phyloP scores from a whole-genome alignment of 1,140 invertebrate genomes.

The Panulirus ornatus region DNA sequence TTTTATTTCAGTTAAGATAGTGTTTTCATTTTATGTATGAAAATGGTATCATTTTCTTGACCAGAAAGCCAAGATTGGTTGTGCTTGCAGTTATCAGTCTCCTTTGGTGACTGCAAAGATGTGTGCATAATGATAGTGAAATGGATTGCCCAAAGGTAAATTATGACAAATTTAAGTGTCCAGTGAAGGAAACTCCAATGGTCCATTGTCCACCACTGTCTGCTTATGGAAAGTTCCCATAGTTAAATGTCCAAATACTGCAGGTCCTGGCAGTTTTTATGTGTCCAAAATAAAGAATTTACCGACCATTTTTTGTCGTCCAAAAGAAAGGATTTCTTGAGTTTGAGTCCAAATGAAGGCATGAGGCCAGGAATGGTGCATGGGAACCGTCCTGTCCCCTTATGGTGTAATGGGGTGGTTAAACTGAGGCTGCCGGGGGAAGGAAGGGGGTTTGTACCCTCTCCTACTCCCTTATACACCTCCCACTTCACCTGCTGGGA shows the following conservation, averaged over 20 bases:
- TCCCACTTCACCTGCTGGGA: neutral
- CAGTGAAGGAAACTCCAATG: slow-evolving; percentile 44
- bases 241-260: slow-evolving; percentile 61
- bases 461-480: neutral
- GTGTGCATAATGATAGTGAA: slow-evolving; percentile 52
- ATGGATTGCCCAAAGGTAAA: slow-evolving; percentile 30
- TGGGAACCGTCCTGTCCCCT: slow-evolving; percentile 32
- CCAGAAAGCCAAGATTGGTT: slow-evolving; percentile 55
- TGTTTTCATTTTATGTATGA: slow-evolving; percentile 34
- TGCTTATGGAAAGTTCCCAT: slow-evolving; percentile 6
- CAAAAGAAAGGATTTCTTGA: slow-evolving; percentile 47
- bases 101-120: slow-evolving; percentile 37
- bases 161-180: slow-evolving; percentile 21
- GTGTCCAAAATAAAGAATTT: slow-evolving; percentile 57
- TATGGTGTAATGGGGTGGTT: slow-evolving; percentile 21
- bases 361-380: slow-evolving; percentile 28
- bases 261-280: slow-evolving; percentile 46
- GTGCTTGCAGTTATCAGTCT: slow-evolving; percentile 43
- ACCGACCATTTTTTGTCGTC: slow-evolving; percentile 67
- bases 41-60: slow-evolving; percentile 56
- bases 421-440: slow-evolving; percentile 38
- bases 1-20: slow-evolving; percentile 30
- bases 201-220: slow-evolving; percentile 57
- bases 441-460: neutral
- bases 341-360: slow-evolving; percentile 17